Conservation (phyloP, 2,113 vertebrate species). For the Ciconia stormi region DNA sequence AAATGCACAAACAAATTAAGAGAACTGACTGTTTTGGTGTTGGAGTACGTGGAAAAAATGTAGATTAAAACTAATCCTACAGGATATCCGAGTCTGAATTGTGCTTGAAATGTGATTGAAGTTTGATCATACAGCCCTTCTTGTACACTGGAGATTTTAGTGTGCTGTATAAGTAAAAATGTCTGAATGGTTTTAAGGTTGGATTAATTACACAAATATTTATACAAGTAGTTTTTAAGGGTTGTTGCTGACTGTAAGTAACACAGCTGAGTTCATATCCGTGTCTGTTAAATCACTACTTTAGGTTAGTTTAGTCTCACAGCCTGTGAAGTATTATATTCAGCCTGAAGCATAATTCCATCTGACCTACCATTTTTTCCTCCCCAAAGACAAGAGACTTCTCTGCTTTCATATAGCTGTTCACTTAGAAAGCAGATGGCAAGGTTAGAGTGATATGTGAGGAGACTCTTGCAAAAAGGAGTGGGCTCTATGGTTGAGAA, state of each 20-base stretch:
- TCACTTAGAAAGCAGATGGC: background rate
- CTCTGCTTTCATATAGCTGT: background rate
- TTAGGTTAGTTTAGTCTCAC: background rate
- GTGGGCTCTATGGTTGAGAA: background rate
- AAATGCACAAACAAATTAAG: background rate
- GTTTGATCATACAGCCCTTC: background rate
- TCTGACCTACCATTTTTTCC: background rate
- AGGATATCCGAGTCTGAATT: background rate
- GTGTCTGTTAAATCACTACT: background rate
- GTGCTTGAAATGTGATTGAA: background rate
- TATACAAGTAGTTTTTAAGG: slow-evolving; percentile 7
- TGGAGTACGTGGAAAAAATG: background rate
- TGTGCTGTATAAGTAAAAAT: background rate
- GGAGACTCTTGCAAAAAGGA: background rate
- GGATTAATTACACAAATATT: slow-evolving; percentile 40
- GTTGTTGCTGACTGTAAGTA: background rate
- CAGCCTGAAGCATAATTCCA: background rate
- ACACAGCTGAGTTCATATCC: background rate
- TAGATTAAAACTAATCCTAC: background rate
- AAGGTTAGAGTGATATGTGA: background rate
- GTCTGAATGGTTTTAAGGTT: background rate
- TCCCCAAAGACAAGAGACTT: background rate
- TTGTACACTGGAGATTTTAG: background rate
- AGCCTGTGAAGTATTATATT: background rate
- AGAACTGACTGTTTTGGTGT: background rate